phyloP scores from a whole-genome alignment of 2,113 vertebrate species.

The Boleophthalmus pectinirostris region DNA sequence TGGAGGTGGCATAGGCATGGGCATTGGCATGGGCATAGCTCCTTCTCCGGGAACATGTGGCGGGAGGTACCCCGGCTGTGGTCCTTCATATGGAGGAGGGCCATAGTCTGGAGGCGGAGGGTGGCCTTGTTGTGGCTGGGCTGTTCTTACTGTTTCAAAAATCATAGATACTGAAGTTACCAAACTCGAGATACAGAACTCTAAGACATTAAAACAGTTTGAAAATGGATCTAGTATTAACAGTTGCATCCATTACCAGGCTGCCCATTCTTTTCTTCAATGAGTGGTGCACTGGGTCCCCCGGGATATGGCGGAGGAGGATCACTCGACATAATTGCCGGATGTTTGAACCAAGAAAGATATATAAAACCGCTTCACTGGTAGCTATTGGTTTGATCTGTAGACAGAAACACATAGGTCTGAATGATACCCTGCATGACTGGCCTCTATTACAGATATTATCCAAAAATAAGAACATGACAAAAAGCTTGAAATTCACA shows the following conservation, averaged over 20 bases:
- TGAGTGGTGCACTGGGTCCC: slow-evolving; percentile 86
- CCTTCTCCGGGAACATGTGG: slow-evolving; percentile 86
- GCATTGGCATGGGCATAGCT: slow-evolving; percentile 73
- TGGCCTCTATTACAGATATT: slow-evolving; percentile 24
- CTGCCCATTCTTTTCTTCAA: slow-evolving; percentile 90
- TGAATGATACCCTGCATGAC: slow-evolving; percentile 15
- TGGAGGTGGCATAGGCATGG: slow-evolving; percentile 57
- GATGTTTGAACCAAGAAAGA: slow-evolving; percentile 40
- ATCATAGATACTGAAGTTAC: background rate
- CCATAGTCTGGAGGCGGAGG: slow-evolving; percentile 87
- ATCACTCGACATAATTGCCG: slow-evolving; percentile 86
- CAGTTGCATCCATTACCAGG: slow-evolving; percentile 77
- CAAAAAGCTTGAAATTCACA: too few species aligned
- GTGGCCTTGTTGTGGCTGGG: slow-evolving; percentile 79
- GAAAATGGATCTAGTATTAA: background rate
- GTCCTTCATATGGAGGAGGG: slow-evolving; percentile 90
- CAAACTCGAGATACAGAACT: background rate
- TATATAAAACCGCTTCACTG: slow-evolving; percentile 30
- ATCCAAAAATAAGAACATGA: background rate
- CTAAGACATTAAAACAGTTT: background rate
- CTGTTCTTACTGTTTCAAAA: slow-evolving; percentile 64
- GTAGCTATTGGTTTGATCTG: slow-evolving; percentile 27
- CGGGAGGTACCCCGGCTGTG: slow-evolving; percentile 84
- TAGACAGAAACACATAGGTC: slow-evolving; percentile 17
- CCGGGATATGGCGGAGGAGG: slow-evolving; percentile 95